Conservation (phyloP, 2,113 vertebrate genomes). For the Miniopterus natalensis region DNA sequence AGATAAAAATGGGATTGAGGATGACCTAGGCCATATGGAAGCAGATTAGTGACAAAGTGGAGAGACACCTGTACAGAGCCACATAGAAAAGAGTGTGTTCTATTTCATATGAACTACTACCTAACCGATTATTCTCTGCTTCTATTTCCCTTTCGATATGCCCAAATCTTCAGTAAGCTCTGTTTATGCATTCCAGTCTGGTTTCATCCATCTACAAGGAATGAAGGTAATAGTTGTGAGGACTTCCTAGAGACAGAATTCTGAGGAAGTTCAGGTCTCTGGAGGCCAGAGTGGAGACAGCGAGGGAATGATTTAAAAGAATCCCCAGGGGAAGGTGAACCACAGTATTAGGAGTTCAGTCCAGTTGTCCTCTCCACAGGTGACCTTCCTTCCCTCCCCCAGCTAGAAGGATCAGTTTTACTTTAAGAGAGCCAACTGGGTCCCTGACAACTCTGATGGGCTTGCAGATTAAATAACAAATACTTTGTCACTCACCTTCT, state of each 20-base stretch:
- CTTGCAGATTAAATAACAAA: not conserved
- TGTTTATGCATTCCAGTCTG: not conserved
- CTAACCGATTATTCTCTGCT: not conserved
- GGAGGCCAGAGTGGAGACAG: not conserved
- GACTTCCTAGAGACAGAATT: not conserved
- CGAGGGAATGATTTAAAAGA: not conserved
- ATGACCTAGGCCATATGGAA: not conserved
- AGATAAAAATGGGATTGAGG: not conserved
- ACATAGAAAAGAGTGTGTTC: not conserved
- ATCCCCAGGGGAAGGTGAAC: not conserved
- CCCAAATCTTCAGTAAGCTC: not conserved
- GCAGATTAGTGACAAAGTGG: not conserved
- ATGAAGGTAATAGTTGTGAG: not conserved
- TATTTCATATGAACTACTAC: not conserved
- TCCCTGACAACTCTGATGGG: not conserved
- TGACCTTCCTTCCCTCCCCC: not conserved
- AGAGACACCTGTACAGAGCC: not conserved
- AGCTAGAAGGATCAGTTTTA: not conserved
- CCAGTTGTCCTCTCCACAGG: not conserved
- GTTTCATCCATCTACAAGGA: not conserved
- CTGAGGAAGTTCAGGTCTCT: not conserved
- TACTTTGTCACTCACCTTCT: conserved; percentile 83
- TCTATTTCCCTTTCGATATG: not conserved
- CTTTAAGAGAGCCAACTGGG: not conserved
- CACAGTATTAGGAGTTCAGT: not conserved